Evolutionary conservation across 2,113 vertebrate genomes (phyloP).

Genomic region (Sarotherodon lohbergeri): DNA sequence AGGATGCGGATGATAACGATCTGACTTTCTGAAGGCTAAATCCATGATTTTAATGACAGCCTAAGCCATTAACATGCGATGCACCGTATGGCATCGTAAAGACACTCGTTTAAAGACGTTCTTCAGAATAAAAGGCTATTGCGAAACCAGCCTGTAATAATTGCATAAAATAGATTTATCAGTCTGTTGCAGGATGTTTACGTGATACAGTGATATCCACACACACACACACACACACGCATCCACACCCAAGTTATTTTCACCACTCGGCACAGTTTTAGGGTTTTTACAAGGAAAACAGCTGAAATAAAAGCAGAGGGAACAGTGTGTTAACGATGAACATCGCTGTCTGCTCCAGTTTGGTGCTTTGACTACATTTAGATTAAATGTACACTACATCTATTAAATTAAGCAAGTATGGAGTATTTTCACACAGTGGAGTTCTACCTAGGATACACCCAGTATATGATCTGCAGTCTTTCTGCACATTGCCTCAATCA

Average conservation of each 20-base stretch:
- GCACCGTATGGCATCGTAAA: background rate
- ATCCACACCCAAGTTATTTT: background rate
- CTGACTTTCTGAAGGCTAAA: background rate
- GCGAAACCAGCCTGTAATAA: constrained; percentile 12
- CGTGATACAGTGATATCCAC: background rate
- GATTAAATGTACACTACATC: background rate
- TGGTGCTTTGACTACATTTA: background rate
- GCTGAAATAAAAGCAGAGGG: background rate
- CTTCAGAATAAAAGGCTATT: background rate
- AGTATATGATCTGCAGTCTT: background rate
- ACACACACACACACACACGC: background rate
- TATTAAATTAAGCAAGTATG: background rate
- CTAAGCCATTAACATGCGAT: background rate
- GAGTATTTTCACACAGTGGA: background rate
- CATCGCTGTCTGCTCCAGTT: background rate
- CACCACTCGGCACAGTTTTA: background rate
- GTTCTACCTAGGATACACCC: background rate
- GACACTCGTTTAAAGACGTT: background rate
- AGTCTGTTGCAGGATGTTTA: background rate
- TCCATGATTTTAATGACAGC: background rate
- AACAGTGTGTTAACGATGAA: background rate
- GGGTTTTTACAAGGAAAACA: background rate
- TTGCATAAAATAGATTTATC: constrained; percentile 39
- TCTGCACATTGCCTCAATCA: background rate
- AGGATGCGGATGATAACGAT: background rate